phyloP scores from a whole-genome alignment of 1,140 invertebrate species.

The Micrasema minimum region DNA sequence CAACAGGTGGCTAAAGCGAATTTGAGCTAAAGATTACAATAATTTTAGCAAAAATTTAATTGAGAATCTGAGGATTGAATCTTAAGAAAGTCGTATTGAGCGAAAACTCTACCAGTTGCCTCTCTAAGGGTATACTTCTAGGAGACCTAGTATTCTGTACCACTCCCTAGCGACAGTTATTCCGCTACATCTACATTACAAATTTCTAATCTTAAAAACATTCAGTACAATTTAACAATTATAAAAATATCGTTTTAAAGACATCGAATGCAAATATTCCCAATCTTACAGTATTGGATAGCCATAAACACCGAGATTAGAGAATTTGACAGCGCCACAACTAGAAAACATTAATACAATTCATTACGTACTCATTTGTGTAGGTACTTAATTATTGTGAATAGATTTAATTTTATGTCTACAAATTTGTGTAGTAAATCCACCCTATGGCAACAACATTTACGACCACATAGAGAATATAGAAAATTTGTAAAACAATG shows the following conservation, averaged over 20 bases:
- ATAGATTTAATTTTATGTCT: background rate
- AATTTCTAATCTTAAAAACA: conserved; percentile 52
- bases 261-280: conserved; percentile 51
- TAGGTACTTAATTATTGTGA: conserved; percentile 21
- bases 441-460: background rate
- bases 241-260: conserved; percentile 55
- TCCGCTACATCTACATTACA: conserved; percentile 48
- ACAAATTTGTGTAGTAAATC: background rate
- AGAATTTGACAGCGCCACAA: conserved; percentile 25
- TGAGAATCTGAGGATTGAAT: conserved; percentile 9
- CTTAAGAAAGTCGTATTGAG: conserved; percentile 29
- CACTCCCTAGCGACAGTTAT: conserved; percentile 28
- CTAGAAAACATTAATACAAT: conserved; percentile 25
- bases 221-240: conserved; percentile 54
- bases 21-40: conserved; percentile 19
- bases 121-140: conserved; percentile 43
- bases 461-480: conserved; percentile 21
- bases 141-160: conserved; percentile 6
- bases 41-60: conserved; percentile 17
- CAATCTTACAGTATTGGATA: conserved; percentile 29
- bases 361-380: background rate
- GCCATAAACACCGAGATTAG: conserved; percentile 41
- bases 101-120: conserved; percentile 35
- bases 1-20: conserved; percentile 13
- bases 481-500: conserved; percentile 3